Conservation (phyloP, 2,888 invertebrate species). For the Nebria salina region DNA sequence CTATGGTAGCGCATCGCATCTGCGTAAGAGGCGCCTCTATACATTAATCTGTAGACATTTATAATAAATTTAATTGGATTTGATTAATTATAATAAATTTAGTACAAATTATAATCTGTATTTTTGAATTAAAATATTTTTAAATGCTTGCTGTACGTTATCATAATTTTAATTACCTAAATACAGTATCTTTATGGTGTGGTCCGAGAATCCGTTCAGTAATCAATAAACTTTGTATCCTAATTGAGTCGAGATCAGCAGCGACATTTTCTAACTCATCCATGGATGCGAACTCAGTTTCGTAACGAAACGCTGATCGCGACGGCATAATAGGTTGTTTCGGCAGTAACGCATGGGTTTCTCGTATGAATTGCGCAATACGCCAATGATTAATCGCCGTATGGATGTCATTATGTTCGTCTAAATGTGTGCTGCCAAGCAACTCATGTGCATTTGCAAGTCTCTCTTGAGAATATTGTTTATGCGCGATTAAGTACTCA, state of each 20-base stretch:
- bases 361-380: constrained; percentile 75
- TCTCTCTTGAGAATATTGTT: constrained; percentile 72
- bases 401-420: constrained; percentile 82
- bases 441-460: constrained; percentile 88
- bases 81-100: too few species aligned
- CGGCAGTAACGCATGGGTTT: constrained; percentile 57
- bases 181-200: constrained; percentile 87
- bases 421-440: constrained; percentile 87
- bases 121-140: too few species aligned
- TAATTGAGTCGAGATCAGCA: constrained; percentile 84
- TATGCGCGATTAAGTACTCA: constrained; percentile 72
- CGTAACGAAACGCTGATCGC: constrained; percentile 70
- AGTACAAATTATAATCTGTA: too few species aligned
- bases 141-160: too few species aligned
- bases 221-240: constrained; percentile 70
- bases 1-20: constrained; percentile 80
- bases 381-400: constrained; percentile 82
- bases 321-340: constrained; percentile 68
- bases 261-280: constrained; percentile 79
- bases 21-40: constrained; percentile 76
- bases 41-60: constrained; percentile 59
- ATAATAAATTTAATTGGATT: background rate
- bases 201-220: constrained; percentile 88
- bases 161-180: constrained; percentile 57
- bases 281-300: constrained; percentile 76